Conservation (phyloP, 2,797 vertebrate genomes). For the Spheniscus humboldti region DNA sequence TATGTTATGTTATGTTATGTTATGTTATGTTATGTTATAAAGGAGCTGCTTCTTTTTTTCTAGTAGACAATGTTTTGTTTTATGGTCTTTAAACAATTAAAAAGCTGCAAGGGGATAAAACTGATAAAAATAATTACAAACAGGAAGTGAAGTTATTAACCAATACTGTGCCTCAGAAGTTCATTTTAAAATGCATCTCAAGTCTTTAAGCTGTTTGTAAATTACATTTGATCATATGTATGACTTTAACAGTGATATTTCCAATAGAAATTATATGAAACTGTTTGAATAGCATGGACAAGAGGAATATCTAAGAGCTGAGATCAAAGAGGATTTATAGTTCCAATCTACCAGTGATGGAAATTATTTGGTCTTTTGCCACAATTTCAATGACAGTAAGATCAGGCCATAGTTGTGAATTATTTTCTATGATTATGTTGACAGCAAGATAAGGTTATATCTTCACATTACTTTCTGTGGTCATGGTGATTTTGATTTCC, state of each 20-base stretch:
- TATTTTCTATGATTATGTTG: not conserved
- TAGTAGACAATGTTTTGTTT: conserved; percentile 13
- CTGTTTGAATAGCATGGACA: not conserved
- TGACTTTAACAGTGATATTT: not conserved
- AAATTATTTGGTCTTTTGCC: not conserved
- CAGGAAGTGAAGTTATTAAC: conserved; percentile 13
- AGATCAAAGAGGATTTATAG: not conserved
- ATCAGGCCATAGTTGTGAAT: not conserved
- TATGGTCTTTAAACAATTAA: conserved; percentile 33
- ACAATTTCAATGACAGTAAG: not conserved
- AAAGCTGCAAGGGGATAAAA: conserved; percentile 29
- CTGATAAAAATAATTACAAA: conserved; percentile 15
- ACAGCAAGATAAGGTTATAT: not conserved
- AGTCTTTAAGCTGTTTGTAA: not conserved
- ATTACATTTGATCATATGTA: not conserved
- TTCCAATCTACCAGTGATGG: not conserved
- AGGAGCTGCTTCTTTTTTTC: not conserved
- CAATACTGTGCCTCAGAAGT: not conserved
- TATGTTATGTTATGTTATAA: not conserved
- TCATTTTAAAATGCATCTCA: not conserved
- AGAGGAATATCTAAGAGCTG: not conserved
- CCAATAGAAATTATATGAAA: not conserved
- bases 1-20: not conserved
- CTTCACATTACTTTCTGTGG: not conserved
- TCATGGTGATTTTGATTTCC: not conserved